Base-by-base conservation (phyloP, 2,888 invertebrate species). In the Patella depressa region DNA sequence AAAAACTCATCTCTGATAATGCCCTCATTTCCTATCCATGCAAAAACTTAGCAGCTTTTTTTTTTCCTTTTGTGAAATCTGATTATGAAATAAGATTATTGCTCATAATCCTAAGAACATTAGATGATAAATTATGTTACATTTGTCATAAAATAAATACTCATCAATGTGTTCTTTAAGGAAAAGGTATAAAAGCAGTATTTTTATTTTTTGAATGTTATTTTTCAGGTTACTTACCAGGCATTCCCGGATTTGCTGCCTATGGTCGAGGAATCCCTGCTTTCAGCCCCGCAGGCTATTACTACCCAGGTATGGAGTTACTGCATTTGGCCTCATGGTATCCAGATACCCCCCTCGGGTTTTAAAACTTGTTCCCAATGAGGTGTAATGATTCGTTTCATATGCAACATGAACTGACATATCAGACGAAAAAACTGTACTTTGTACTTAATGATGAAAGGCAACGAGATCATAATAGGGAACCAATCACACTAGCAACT, bases 271-370 rank as follows among this genome's bases (percentile, higher is more conserved):
- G 88, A 75, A 81, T 88, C 78, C 87, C 88, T 55, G 77, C 80
- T 2, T 59, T 81, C 73, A 78, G 80, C 19, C 86, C 85, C 5
- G 87, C 88, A 45, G 87, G 88, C 77, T 88, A 87, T 82, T 88
- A 88, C 80, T 88, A 88, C 79, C 88, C 88, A 86, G 86, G 86
- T 80, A 75, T 75, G 75, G 88, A 88, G 85, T 85, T 88, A 75
- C 87, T 88, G 83, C 88, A 88, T 84, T 85, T 87, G 85, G 87
- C 84, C 54, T 84, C 82, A 71, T 84, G 84, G 84, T 84, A 82
- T 74, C 84, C 84, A 29, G 84, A 84, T 73, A 78, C 82, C 69
- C 82, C 81, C 75, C 80, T 84, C 79, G 84, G 84, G 79, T 84
- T 84, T 80, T 84, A 82, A 81, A 24, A 65, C 24, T 12, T 19